Evolutionary conservation across 2,113 vertebrate species (phyloP), one percentile per base, ranked within the genome.

Genomic region (Daboia siamensis): DNA sequence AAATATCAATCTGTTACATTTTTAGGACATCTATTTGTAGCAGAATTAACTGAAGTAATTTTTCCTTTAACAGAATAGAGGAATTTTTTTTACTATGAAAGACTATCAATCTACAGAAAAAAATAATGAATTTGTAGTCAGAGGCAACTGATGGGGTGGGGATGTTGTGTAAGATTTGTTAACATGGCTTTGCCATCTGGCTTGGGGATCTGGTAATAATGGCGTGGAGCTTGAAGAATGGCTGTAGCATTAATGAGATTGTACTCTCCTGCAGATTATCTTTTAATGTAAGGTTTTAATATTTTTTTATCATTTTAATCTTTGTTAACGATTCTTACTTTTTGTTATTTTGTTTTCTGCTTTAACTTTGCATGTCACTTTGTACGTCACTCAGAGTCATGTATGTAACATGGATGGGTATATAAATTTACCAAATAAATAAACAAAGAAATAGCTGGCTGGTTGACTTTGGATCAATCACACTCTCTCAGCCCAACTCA

Each of bases 1-100:
- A 95, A 26, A 97, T 91, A 10, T 56, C 1, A 3, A 69, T 13
- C 69, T 56, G 91, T 59, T 86, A 9, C 85, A 52, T 93, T 93
- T 26, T 48, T 69, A 94, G 90, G 91, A 26, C 3, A 87, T 86
- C 23, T 51, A 74, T 11, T 3, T 4, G 21, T 39, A 89, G 26
- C 20, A 51, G 17, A 20, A 87, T 29, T 3, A 17, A 4, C 26
- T 88, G 20, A 33, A 0, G 7, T 26, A 29, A 52, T 87, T 39
- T 80, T 21, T n/a, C n/a, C 11, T 64, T 89, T 5, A 92, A 59
- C 94, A 57, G 91, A 17, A n/a, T 48, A 26, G 11, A 6, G 88
- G 17, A 48, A 48, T 29, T 1, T 89, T 55, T 89, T 55, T 89
- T 61, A 5, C 12, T 24, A 61, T 29, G 24, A 24, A 89, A 21